Percentiles rank a stretch among this genome's conserved stretches.
Evolutionary conservation across 2,113 vertebrate genomes (phyloP).

Genomic region (Typhlomys cinereus): DNA sequence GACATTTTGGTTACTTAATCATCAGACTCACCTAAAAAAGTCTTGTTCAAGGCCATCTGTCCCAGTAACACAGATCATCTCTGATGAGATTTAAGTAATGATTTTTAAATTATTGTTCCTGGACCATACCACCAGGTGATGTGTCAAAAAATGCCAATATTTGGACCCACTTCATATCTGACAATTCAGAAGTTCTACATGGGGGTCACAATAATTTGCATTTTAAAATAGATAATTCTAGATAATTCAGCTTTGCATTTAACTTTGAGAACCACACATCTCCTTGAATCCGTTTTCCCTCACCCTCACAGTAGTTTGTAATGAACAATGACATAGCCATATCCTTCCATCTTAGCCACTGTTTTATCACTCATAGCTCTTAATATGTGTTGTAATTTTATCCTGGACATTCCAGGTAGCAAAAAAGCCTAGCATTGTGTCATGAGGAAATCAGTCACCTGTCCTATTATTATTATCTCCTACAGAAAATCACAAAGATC

Average conservation of each 20-base stretch:
- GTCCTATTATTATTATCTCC: constrained; percentile 8
- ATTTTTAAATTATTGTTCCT: constrained; percentile 27
- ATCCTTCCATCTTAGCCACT: background rate
- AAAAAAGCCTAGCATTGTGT: background rate
- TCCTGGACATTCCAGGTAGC: background rate
- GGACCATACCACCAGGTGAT: background rate
- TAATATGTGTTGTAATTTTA: background rate
- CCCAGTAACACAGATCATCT: background rate
- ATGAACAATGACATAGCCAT: background rate
- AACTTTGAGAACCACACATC: background rate
- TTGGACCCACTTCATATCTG: background rate
- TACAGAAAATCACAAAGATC: background rate
- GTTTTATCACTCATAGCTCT: background rate
- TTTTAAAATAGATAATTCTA: constrained; percentile 19
- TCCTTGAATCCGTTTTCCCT: background rate
- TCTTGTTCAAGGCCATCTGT: background rate
- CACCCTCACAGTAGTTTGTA: background rate
- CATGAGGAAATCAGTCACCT: background rate
- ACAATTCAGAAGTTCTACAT: background rate
- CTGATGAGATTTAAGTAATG: background rate
- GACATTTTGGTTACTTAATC: background rate
- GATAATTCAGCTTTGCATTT: background rate
- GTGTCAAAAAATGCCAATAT: background rate
- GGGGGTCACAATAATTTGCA: background rate
- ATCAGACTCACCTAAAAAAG: constrained; percentile 1